Evolutionary conservation across 2,797 vertebrate genomes (phyloP), one percentile per base, ranked within the genome.

Genomic region (Onychomys torridus): DNA sequence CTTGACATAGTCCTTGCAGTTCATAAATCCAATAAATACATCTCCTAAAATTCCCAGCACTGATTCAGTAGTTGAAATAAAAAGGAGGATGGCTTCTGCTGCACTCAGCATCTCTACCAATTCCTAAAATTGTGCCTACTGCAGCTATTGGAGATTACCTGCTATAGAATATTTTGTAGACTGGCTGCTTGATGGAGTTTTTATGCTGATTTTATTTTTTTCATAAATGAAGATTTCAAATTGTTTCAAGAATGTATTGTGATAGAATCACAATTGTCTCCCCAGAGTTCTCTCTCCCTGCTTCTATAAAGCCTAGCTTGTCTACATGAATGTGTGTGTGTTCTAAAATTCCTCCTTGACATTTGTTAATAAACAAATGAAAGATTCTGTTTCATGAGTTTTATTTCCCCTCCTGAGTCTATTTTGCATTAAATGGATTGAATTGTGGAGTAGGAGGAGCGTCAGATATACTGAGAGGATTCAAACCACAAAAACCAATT

Each of bases 291-390:
- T 5, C 1, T 78, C 32, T 12, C 40, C 6, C n/a, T 93, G 37
- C 21, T 40, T 76, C 59, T 79, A 11, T 40, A 59, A 37, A 79
- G 61, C n/a, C 65, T 79, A n/a, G 25, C 40, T 67, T 16, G 3
- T 65, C 37, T 75, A 55, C 32, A 85, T 21, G 23, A 83, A 85
- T 19, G 65, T 59, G 3, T 59, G 3, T 14, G 12, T 29, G 5
- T 63, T 23, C 40, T 27, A 37, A 81, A 17, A 9, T 57, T 55
- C 1, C 6, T 23, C 25, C 1, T 13, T 79, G 6, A 0, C 23
- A 78, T 97, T 96, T 96, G 94, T 91, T 94, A 94, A 94, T 10
- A 97, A 93, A 93, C 75, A 97, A 97, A 97, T 96, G 21, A 46
- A 93, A 46, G 27, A 86, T 97, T 90, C 43, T 82, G 10, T 93